phyloP scores from a whole-genome alignment of 2,113 vertebrate species.

The Podarcis raffonei region DNA sequence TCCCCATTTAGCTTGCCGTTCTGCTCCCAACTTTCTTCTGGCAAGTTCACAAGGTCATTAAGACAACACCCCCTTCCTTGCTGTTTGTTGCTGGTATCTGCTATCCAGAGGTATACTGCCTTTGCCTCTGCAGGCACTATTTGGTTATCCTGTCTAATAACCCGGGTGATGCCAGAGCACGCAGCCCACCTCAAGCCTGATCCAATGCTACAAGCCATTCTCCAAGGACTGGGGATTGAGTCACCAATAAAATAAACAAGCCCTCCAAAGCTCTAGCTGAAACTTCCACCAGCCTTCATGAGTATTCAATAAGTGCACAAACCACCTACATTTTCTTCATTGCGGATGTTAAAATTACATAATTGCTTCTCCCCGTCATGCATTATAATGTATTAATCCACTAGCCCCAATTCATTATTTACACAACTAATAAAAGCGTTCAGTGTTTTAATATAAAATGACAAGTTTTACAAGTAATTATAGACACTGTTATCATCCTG shows the following conservation, averaged over 20 bases:
- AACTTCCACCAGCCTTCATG: neutral
- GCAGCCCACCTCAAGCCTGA: neutral
- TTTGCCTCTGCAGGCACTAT: neutral
- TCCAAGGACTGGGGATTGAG: neutral
- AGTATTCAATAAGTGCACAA: conserved; percentile 18
- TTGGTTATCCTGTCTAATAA: neutral
- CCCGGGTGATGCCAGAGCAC: neutral
- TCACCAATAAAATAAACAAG: neutral
- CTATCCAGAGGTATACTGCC: neutral
- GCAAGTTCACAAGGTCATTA: neutral
- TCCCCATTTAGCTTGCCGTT: neutral
- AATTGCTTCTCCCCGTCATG: conserved; percentile 6
- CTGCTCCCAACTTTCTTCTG: neutral
- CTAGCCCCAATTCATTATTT: conserved; percentile 34
- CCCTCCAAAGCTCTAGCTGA: neutral
- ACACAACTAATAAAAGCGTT: conserved; percentile 27
- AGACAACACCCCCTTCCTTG: neutral
- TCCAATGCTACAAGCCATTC: neutral
- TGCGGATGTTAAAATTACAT: conserved; percentile 6
- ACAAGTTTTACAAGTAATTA: neutral
- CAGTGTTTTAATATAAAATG: conserved; percentile 21
- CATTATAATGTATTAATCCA: conserved; percentile 33
- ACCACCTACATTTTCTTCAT: conserved; percentile 13
- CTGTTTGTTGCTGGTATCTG: neutral
- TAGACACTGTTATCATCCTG: neutral